Evolutionary conservation across 2,113 vertebrate species (phyloP).

Genomic region (Atractosteus spatula): DNA sequence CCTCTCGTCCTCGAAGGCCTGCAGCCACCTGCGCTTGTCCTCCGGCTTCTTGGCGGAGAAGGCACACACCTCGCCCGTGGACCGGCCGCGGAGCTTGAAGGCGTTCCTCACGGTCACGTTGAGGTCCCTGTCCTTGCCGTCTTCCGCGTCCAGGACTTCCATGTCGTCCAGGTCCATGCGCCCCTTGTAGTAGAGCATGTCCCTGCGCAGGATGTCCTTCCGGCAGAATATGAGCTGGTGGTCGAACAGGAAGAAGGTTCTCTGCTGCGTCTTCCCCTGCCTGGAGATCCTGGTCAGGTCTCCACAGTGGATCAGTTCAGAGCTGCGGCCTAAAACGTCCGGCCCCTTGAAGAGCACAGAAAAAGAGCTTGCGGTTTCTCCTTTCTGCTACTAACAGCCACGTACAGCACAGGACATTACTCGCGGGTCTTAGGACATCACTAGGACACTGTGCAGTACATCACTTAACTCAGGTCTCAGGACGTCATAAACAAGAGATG

Average conservation of each 20-base stretch:
- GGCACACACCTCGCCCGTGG: constrained; percentile 74
- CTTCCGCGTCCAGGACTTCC: constrained; percentile 74
- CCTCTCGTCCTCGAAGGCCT: constrained; percentile 81
- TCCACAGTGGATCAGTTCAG: constrained; percentile 91
- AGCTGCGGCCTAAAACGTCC: constrained; percentile 85
- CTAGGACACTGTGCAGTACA: no score
- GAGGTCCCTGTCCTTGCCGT: constrained; percentile 80
- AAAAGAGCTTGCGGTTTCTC: background rate
- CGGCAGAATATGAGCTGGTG: constrained; percentile 95
- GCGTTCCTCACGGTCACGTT: constrained; percentile 80
- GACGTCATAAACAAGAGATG: no score
- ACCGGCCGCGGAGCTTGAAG: constrained; percentile 74
- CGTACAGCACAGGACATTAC: no score
- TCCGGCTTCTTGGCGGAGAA: constrained; percentile 86
- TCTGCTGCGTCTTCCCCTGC: constrained; percentile 90
- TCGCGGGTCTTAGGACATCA: no score
- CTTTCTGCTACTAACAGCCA: no score
- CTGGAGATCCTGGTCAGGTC: constrained; percentile 81
- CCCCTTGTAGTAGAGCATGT: constrained; percentile 90
- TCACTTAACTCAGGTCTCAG: no score
- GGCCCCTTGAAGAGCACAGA: constrained; percentile 67
- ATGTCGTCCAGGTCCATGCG: constrained; percentile 81
- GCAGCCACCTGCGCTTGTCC: constrained; percentile 88
- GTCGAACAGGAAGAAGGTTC: constrained; percentile 94
- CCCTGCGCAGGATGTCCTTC: constrained; percentile 90